phyloP scores from a whole-genome alignment of 1,140 invertebrate genomes.

The Nasonia giraulti region DNA sequence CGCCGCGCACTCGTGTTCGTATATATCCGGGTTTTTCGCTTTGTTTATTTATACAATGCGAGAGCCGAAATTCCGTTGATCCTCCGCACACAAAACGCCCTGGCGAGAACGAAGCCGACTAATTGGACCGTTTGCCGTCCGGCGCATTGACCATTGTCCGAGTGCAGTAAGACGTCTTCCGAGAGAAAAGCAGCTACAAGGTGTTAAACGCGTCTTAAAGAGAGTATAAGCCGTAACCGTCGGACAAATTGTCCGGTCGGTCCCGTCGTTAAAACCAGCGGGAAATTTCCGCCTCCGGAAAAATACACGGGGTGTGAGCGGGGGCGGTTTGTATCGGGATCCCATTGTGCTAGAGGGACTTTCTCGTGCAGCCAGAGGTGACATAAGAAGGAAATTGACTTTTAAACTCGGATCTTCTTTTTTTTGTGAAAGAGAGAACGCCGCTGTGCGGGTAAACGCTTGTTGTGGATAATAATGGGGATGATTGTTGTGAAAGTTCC shows the following conservation, averaged over 20 bases:
- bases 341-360: neutral
- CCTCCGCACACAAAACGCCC: too few relatives aligned
- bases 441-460: conserved; percentile 21
- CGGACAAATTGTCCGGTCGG: conserved; percentile 64
- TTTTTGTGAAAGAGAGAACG: conserved; percentile 52
- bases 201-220: conserved; percentile 61
- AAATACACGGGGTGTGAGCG: conserved; percentile 51
- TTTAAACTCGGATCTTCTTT: conserved; percentile 41
- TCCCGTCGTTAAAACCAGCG: conserved; percentile 62
- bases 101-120: neutral
- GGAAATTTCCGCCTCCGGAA: conserved; percentile 65
- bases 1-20: neutral
- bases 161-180: conserved; percentile 44
- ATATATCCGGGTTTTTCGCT: neutral
- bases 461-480: conserved; percentile 39
- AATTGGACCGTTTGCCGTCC: neutral
- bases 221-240: conserved; percentile 55
- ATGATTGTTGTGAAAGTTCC: conserved; percentile 18
- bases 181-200: conserved; percentile 44
- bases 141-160: neutral
- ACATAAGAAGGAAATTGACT: conserved; percentile 43
- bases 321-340: conserved; percentile 66
- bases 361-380: neutral
- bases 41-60: neutral
- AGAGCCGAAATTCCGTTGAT: too few relatives aligned